A percentile compares a stretch with the other conserved stretches of the same genome.
Conservation (phyloP, 1,140 invertebrate species). For the Microplitis demolitor region DNA sequence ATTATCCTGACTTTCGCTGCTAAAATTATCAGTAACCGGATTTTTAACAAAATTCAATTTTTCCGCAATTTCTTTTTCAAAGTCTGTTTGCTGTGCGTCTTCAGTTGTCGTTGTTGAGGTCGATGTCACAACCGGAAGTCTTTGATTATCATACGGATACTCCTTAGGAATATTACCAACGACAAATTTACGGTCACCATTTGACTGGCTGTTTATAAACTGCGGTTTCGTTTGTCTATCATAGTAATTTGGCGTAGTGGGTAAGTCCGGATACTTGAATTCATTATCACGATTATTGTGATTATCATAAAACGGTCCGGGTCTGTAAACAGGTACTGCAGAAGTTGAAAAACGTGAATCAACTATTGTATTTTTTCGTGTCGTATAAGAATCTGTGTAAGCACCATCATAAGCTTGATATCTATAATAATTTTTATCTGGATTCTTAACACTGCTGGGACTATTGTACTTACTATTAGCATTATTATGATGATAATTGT, state of each 20-base stretch:
- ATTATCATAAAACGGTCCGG: constrained; percentile 33
- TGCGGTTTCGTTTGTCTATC: constrained; percentile 41
- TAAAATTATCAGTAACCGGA: constrained; percentile 3
- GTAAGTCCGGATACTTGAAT: constrained; percentile 47
- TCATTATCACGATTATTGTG: constrained; percentile 51
- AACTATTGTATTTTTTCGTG: constrained; percentile 30
- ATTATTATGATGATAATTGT: no score
- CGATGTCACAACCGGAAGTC: background rate
- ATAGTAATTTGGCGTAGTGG: constrained; percentile 46
- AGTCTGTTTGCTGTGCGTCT: constrained; percentile 20
- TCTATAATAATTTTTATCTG: constrained; percentile 44
- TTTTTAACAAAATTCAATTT: constrained; percentile 38
- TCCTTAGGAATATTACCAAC: constrained; percentile 56
- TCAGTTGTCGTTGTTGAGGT: constrained; percentile 13
- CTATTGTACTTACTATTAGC: no score
- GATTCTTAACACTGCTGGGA: constrained; percentile 34
- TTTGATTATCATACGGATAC: constrained; percentile 34
- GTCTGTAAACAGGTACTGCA: constrained; percentile 37
- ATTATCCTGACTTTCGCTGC: background rate
- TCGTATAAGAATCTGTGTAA: constrained; percentile 32
- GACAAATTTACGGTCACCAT: constrained; percentile 52
- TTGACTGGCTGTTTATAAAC: constrained; percentile 31
- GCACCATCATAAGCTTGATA: constrained; percentile 43
- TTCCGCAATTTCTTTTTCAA: constrained; percentile 35
- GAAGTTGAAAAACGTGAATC: constrained; percentile 36